Evolutionary conservation across 2,797 vertebrate genomes (phyloP).

Genomic region (Vireo griseus): DNA sequence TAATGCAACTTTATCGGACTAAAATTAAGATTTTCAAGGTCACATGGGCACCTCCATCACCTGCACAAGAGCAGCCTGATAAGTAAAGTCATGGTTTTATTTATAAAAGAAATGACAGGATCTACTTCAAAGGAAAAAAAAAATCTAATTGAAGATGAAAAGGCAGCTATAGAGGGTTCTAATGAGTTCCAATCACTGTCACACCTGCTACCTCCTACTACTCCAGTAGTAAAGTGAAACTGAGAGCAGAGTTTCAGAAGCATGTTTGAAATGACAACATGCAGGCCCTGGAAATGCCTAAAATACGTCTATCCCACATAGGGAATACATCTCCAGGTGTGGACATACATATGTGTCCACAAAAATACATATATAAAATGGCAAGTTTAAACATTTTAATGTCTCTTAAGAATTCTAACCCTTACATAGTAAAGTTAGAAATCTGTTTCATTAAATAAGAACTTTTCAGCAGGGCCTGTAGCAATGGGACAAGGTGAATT

Average conservation of each 20-base stretch:
- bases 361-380: neutral
- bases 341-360: rapidly evolving
- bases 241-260: neutral
- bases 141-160: neutral
- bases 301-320: neutral
- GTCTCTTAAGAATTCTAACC: neutral
- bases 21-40: neutral
- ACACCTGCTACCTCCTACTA: neutral
- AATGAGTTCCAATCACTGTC: neutral
- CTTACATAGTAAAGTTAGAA: neutral
- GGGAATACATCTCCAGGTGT: neutral
- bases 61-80: neutral
- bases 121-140: neutral
- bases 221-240: neutral
- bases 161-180: neutral
- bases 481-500: neutral
- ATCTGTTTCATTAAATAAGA: neutral
- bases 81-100: neutral
- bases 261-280: neutral
- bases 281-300: neutral
- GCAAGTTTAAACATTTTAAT: neutral
- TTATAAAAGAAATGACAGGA: neutral
- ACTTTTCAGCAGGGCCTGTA: neutral
- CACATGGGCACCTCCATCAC: neutral
- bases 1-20: neutral